Evolutionary conservation across 2,888 invertebrate species (phyloP), one percentile per base, ranked within the genome.

Genomic region (Eueremaeus valkanovi): DNA sequence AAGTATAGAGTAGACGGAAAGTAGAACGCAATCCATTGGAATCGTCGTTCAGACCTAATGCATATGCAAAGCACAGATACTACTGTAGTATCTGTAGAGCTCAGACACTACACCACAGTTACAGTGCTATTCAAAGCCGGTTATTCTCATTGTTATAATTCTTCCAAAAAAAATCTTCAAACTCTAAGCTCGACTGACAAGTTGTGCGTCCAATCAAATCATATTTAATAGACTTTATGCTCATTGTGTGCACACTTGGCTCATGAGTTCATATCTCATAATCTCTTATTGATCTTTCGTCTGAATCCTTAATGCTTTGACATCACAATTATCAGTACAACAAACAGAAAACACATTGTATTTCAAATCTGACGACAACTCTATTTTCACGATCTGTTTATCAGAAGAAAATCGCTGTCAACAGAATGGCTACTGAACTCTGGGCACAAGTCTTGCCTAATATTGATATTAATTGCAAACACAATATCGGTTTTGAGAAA

Each of bases 271-370:
- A 61, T 21, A n/a, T n/a, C n/a, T n/a, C n/a, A n/a, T n/a, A n/a
- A n/a, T n/a, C n/a, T n/a, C n/a, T n/a, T n/a, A n/a, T n/a, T n/a
- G n/a, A n/a, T n/a, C n/a, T 51, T 24, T 24, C 33, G 18, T 63
- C 63, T 63, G 33, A 63, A 63, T 63, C 29, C 27, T 63, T 33
- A 63, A 33, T 31, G 31, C 33, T 63, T 63, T 63, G 63, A 63
- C 33, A 63, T 33, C 63, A 63, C 31, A 6, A 33, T 33, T 33
- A 63, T 33, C 58, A 3, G 27, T 3, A 27, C 58, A 27, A 8
- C 31, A 29, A 49, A 49, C 49, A 5, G 21, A n/a, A 18, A 29
- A 9, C 33, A 16, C 13, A 5, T 63, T 63, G 33, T 6, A 2
- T 63, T 63, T 63, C 63, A 33, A 18, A 13, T 51, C 16, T n/a